phyloP scores from a whole-genome alignment of 2,797 vertebrate species.

The Fundulus diaphanus region DNA sequence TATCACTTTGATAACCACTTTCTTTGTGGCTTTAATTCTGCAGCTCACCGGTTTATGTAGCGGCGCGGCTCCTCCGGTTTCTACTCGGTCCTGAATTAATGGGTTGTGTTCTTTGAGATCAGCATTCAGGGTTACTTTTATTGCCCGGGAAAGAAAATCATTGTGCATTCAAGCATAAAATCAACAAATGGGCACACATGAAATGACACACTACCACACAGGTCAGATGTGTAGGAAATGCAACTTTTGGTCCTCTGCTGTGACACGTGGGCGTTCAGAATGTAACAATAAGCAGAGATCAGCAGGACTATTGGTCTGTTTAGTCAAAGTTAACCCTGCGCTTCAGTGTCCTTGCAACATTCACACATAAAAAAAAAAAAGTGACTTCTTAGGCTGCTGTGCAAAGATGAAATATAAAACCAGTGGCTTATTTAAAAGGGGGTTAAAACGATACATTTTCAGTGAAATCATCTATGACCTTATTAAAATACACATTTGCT shows the following conservation, averaged over 20 bases:
- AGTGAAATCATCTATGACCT: not conserved
- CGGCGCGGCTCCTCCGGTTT: slow-evolving; percentile 18
- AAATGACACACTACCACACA: slow-evolving; percentile 10
- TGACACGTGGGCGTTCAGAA: slow-evolving; percentile 28
- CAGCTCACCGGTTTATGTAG: slow-evolving; percentile 18
- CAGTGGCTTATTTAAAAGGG: not conserved
- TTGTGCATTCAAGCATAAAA: slow-evolving; percentile 45
- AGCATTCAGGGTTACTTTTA: slow-evolving; percentile 45
- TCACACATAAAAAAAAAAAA: not conserved
- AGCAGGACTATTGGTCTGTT: slow-evolving; percentile 13
- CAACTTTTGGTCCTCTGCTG: slow-evolving; percentile 18
- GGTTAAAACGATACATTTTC: not conserved
- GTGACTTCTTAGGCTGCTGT: not conserved
- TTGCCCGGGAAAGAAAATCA: slow-evolving; percentile 44
- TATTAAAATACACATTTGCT: not conserved
- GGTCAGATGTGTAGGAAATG: slow-evolving; percentile 29
- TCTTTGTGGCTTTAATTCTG: not conserved
- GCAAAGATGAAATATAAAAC: not conserved
- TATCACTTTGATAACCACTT: slow-evolving; percentile 14
- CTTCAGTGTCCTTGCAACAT: not conserved
- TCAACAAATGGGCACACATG: slow-evolving; percentile 26
- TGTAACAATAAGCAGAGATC: slow-evolving; percentile 17
- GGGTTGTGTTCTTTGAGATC: slow-evolving; percentile 29
- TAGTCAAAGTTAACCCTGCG: not conserved
- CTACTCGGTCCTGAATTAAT: slow-evolving; percentile 38